Base-by-base conservation (phyloP, 2,888 invertebrate species). In the Amitus sp. region DNA sequence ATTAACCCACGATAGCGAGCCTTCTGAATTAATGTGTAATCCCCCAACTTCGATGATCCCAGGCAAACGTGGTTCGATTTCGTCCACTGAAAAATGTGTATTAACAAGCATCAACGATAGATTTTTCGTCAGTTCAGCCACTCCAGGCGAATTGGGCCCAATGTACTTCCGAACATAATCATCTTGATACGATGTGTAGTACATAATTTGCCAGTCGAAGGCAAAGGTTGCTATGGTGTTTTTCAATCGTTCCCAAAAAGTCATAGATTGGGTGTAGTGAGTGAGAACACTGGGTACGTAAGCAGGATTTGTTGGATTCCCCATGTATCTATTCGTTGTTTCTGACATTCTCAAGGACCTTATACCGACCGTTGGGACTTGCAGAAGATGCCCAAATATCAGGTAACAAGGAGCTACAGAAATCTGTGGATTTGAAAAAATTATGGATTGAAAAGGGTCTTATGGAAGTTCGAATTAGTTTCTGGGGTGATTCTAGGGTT, bases 1-100 rank as follows among this genome's bases (percentile, higher is more conserved):
- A 23, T 23, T 23, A 23, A 23, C 76, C 6, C 33, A 47, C 0
- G 65, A 46, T 48, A 73, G 47, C 46, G 62, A 56, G 3, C 61
- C 13, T 0, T 51, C 67, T 2, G 71, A 71, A 1, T 46, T 62
- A 6, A 77, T 47, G 34, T 87, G 87, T 48, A 87, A 73, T 1
- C 87, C 87, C 2, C 86, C 87, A 58, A 87, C 73, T 72, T 87
- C 86, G 37, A 87, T 73, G 7, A 87, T 75, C 37, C 83, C 82
- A 0, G 85, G 82, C 0, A 84, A 82, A 47, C 82, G 65, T 0
- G 86, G 82, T 48, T 82, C 83, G 0, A 85, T 79, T 1, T 86
- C 86, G 54, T 83, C 83, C 20, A 87, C 64, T 2, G 85, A 83
- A 65, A 84, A 85, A 74, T 87, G 86, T 12, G 85, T 84, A 68